A percentile compares a stretch with the other conserved stretches of the same genome.
Evolutionary conservation across 2,113 vertebrate genomes (phyloP).

Genomic region (Asarcornis scutulata): DNA sequence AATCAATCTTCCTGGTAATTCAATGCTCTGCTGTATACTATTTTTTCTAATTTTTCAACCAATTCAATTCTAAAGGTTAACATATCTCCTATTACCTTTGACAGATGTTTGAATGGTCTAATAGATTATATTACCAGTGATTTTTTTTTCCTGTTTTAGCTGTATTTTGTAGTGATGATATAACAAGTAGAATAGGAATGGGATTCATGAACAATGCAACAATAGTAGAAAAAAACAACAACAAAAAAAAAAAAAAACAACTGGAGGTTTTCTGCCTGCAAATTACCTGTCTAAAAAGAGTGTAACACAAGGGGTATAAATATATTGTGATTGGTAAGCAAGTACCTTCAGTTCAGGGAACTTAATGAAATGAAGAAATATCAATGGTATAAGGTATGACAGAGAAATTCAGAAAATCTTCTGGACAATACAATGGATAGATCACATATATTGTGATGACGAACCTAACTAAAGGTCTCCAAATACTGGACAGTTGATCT

Average conservation of each 20-base stretch:
- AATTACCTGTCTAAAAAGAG: neutral
- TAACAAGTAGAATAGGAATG: neutral
- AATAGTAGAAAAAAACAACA: neutral
- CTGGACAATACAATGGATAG: fast-evolving
- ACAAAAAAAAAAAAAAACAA: neutral
- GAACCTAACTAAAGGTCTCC: neutral
- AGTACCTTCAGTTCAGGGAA: neutral
- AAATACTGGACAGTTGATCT: neutral
- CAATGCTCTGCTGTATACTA: neutral
- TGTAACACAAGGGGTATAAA: neutral
- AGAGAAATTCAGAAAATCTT: neutral
- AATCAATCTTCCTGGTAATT: neutral
- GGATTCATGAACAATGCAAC: neutral
- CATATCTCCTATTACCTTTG: neutral
- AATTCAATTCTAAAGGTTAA: neutral
- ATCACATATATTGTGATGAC: neutral
- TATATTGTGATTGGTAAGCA: neutral
- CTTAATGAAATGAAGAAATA: neutral
- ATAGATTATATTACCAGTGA: neutral
- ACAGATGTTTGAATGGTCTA: neutral
- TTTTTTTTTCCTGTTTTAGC: neutral
- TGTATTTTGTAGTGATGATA: neutral
- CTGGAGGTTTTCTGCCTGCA: neutral
- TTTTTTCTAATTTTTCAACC: neutral
- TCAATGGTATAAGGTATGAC: neutral